phyloP scores from a whole-genome alignment of 2,113 vertebrate species.

The Tychaedon coryphoeus region DNA sequence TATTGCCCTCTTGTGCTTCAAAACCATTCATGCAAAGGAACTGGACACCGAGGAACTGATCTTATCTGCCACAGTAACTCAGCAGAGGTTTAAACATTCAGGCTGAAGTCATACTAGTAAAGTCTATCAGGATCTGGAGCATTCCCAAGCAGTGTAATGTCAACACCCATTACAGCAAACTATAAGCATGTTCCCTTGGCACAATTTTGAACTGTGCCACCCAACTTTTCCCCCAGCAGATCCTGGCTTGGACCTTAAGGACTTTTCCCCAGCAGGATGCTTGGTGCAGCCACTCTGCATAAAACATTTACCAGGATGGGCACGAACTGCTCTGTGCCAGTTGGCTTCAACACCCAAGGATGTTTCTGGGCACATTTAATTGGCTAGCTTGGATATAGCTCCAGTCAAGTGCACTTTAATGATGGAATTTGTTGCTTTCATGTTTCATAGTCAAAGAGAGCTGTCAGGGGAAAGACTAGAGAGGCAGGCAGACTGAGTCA shows the following conservation, averaged over 20 bases:
- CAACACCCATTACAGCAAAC: not conserved
- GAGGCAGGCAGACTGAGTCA: not conserved
- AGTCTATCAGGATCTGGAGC: not conserved
- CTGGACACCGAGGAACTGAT: not conserved
- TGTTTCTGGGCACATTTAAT: not conserved
- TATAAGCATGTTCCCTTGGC: not conserved
- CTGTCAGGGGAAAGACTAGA: not conserved
- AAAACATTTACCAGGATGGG: not conserved
- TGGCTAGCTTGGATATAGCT: not conserved
- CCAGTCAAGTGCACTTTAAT: not conserved
- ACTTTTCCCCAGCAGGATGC: not conserved
- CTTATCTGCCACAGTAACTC: not conserved
- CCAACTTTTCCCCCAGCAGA: not conserved
- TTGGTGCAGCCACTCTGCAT: not conserved
- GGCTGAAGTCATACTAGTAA: not conserved
- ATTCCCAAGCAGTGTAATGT: not conserved
- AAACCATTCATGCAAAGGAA: not conserved
- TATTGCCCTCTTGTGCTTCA: slow-evolving; percentile 68
- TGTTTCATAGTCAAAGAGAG: not conserved
- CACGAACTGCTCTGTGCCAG: not conserved
- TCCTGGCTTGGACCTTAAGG: not conserved
- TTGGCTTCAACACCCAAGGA: not conserved
- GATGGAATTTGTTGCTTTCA: slow-evolving; percentile 13
- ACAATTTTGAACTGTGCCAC: not conserved
- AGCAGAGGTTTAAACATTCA: not conserved